Evolutionary conservation across 2,113 vertebrate genomes (phyloP).

Genomic region (Rhipidura dahli): DNA sequence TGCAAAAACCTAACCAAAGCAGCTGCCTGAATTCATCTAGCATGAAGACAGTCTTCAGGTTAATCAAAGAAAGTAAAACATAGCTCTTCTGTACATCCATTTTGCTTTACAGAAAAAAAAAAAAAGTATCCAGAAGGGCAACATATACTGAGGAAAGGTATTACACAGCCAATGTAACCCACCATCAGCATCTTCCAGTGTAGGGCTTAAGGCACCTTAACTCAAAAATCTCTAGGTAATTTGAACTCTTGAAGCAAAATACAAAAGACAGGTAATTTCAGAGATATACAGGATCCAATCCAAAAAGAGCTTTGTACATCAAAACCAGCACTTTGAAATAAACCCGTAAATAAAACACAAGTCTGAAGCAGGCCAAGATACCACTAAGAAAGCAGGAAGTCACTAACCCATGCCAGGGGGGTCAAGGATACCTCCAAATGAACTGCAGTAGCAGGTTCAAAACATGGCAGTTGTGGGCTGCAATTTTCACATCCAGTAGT

Average conservation of each 20-base stretch:
- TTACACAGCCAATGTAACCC: background rate
- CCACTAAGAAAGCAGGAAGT: background rate
- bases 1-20: background rate
- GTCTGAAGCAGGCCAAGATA: constrained; percentile 2
- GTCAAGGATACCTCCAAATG: background rate
- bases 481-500: background rate
- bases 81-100: background rate
- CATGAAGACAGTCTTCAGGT: background rate
- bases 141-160: background rate
- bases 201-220: background rate
- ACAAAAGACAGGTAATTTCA: constrained; percentile 33
- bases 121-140: background rate
- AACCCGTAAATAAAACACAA: background rate
- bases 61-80: background rate
- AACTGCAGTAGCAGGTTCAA: background rate
- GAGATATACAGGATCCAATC: constrained; percentile 28
- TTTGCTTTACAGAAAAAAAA: background rate
- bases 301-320: background rate
- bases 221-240: background rate
- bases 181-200: background rate
- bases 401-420: background rate
- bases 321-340: background rate
- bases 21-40: background rate
- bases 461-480: background rate
- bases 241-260: constrained; percentile 29